phyloP scores from a whole-genome alignment of 2,113 vertebrate species.

The Orcinus orca region DNA sequence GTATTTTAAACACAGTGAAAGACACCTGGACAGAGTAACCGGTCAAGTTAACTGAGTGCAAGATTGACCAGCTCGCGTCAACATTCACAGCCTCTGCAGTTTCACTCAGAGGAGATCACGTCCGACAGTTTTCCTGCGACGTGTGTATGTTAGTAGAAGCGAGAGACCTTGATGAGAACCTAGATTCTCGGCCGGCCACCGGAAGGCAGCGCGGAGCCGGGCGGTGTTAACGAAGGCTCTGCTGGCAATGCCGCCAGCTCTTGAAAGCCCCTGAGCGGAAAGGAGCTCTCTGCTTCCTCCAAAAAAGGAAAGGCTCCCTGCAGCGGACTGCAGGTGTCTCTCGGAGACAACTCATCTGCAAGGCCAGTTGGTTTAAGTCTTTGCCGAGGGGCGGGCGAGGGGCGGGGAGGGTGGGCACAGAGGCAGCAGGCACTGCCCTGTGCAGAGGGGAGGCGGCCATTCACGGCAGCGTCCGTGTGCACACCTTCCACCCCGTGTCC shows the following conservation, averaged over 20 bases:
- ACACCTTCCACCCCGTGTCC: background rate
- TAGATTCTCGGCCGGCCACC: too few relatives aligned
- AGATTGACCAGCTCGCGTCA: background rate
- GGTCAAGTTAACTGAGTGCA: background rate
- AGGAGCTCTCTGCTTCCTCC: background rate
- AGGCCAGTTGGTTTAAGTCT: slow-evolving; percentile 43
- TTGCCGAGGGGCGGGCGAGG: background rate
- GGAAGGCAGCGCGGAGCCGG: background rate
- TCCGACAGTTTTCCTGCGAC: background rate
- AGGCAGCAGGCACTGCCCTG: background rate
- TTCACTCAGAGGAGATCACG: background rate
- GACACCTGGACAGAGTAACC: slow-evolving; percentile 54
- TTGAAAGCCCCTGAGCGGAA: background rate
- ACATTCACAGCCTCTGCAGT: slow-evolving; percentile 29
- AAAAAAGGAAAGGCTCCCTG: background rate
- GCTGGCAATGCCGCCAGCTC: slow-evolving; percentile 38
- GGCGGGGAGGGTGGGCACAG: too few relatives aligned
- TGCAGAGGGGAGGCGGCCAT: background rate
- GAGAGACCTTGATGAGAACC: slow-evolving; percentile 44
- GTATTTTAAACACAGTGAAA: slow-evolving; percentile 54
- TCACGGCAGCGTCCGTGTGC: background rate
- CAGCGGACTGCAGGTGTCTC: background rate
- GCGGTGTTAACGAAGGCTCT: slow-evolving; percentile 39
- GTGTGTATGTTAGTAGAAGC: background rate
- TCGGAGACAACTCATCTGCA: slow-evolving; percentile 51